Base-by-base conservation (phyloP, 2,888 invertebrate genomes). In the Drosophila mayaguana region DNA sequence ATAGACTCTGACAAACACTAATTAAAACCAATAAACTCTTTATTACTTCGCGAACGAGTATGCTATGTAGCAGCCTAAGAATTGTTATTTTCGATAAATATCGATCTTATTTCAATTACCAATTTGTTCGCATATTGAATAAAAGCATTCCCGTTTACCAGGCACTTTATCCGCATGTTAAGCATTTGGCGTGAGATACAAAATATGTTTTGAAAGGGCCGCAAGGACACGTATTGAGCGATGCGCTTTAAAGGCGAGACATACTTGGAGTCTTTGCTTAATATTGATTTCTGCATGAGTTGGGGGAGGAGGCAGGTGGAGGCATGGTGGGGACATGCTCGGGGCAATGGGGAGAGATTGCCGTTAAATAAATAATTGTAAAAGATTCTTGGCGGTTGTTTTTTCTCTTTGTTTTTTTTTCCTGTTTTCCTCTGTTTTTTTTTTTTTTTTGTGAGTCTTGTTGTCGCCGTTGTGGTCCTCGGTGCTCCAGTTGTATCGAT, bases 361-460 rank as follows among this genome's bases (percentile, higher is more conserved):
- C 55, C 75, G 83, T 69, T 81, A 87, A 87, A 89, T 87, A 87
- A 89, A 81, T 84, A 71, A 89, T 89, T 69, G 72, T 53, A 64
- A 64, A 74, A 76, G 78, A 59, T 80, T 70, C 38, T 55, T 51
- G 73, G 67, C 68, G 67, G 66, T 70, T 66, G 70, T 8, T 1
- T 25, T 12, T 43, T 18, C 0, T 42, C 9, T 28, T 8, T 18
- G 2, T 42, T n/a, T 28, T 8, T 9, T 8, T 8, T 8, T 28
- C 28, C 25, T 28, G 7, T 28, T 7, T 28, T 1, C 3, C 20
- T 43, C 20, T 14, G n/a, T 12, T 32, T n/a, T 74, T 68, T 38
- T 12, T 32, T n/a, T 74, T 68, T 38, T 48, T 38, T 63, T 7
- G 25, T 22, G 48, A 69, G 63, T 64, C 43, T 50, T 61, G 50